A percentile compares a stretch with the other conserved stretches of the same genome.
Evolutionary conservation across 2,888 invertebrate species (phyloP).

Genomic region (Acleris holmiana): DNA sequence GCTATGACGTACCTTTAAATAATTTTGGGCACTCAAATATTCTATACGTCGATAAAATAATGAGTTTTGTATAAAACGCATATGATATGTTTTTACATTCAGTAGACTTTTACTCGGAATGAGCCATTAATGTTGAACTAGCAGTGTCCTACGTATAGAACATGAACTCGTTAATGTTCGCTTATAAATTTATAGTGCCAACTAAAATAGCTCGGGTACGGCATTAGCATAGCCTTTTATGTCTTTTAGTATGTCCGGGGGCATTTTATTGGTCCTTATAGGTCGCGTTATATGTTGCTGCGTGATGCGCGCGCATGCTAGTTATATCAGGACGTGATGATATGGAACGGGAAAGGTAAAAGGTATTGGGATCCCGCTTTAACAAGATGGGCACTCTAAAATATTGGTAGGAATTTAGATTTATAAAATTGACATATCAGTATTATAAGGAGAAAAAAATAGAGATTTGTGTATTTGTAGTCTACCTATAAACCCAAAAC

Average conservation of each 20-base stretch:
- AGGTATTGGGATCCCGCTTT: slow-evolving; percentile 9
- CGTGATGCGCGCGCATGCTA: slow-evolving; percentile 26
- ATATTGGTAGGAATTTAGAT: background rate
- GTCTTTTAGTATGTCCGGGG: slow-evolving; percentile 42
- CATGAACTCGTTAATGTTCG: slow-evolving; percentile 37
- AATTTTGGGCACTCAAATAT: background rate
- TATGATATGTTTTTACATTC: background rate
- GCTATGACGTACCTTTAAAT: background rate
- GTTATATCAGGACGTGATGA: slow-evolving; percentile 26
- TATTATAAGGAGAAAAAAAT: too few species aligned
- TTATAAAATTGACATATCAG: too few species aligned
- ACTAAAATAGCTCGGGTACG: slow-evolving; percentile 38
- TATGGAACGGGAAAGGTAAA: slow-evolving; percentile 19
- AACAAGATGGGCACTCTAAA: background rate
- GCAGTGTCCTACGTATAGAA: slow-evolving; percentile 31
- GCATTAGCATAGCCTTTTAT: slow-evolving; percentile 46
- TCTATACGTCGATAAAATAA: background rate
- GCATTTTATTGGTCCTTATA: slow-evolving; percentile 41
- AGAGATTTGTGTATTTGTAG: too few species aligned
- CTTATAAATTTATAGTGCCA: slow-evolving; percentile 38
- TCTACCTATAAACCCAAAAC: too few species aligned
- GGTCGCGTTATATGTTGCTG: slow-evolving; percentile 27
- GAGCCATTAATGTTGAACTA: slow-evolving; percentile 11
- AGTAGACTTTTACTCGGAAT: slow-evolving; percentile 10
- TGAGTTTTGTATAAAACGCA: background rate